Base-by-base conservation (phyloP, 2,888 invertebrate genomes). In the Thereva unica region DNA sequence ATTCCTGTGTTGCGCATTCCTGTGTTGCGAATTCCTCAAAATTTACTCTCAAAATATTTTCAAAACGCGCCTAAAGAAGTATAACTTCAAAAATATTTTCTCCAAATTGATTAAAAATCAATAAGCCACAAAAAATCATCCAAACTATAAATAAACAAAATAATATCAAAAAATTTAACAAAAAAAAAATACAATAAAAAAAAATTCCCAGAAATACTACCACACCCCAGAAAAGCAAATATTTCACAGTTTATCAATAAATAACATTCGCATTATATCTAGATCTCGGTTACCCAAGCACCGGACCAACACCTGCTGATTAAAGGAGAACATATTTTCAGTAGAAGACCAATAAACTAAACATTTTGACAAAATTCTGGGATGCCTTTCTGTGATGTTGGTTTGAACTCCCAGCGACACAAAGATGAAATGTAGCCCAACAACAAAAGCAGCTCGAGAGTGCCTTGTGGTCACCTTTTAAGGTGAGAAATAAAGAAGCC, bases 401-500 rank as follows among this genome's bases (percentile, higher is more conserved):
- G 37, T 38, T n/a, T 54, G 41, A 37, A 37, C 37, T 47, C 37
- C 37, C 9, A n/a, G 9, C 4, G 50, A 2, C 50, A 6, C 23
- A 50, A 50, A 47, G 57, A 59, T 59, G 57, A 59, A 59, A 59
- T 59, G 47, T 59, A 47, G 47, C 45, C 47, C 37, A 59, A 45
- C 57, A 59, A 59, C 45, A 47, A 59, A 38, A 47, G 56, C 37
- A 35, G 34, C 37, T 45, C 38, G 45, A 59, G 45, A 59, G 41
- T 59, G 35, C 42, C 23, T 52, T 63, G 50, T 50, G 63, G 63
- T 63, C 41, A 41, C 41, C 50, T 41, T 44, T 10, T 23, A 44
- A 64, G 63, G 63, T 64, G 63, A 64, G 63, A 64, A 64, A 64
- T 64, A 64, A 64, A 64, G 63, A 64, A 64, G 63, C 63, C 50